Evolutionary conservation across 2,888 invertebrate genomes (phyloP).

Genomic region (Chromoteleia sp.): DNA sequence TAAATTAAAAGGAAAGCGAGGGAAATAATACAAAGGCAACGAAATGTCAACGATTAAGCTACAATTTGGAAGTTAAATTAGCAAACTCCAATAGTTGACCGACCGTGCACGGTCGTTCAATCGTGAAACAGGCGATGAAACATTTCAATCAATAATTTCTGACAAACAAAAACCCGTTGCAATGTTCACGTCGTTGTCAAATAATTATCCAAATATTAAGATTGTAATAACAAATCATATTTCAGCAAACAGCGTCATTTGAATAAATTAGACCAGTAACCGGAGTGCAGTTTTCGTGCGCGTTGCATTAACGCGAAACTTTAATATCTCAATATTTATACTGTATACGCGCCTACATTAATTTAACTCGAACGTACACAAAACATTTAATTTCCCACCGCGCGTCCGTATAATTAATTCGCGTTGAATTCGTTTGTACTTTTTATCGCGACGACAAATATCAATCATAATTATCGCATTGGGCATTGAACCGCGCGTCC

Average conservation of each 20-base stretch:
- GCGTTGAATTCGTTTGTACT: constrained; percentile 7
- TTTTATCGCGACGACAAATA: constrained; percentile 20
- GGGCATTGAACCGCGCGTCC: constrained; percentile 1
- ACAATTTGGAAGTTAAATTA: too few species aligned
- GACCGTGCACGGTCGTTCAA: too few species aligned
- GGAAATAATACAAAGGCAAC: too few species aligned
- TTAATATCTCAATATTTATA: constrained; percentile 35
- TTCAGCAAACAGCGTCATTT: constrained; percentile 9
- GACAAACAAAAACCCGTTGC: too few species aligned
- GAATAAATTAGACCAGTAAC: constrained; percentile 17
- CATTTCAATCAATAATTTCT: too few species aligned
- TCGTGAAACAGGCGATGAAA: too few species aligned
- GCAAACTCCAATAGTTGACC: too few species aligned
- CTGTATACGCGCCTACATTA: constrained; percentile 15
- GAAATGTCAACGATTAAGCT: not conserved
- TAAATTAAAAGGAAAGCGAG: too few species aligned
- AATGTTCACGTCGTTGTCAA: too few species aligned
- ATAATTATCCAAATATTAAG: too few species aligned
- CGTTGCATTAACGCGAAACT: constrained; percentile 28
- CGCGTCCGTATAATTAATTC: constrained; percentile 25
- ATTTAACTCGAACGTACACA: constrained; percentile 25
- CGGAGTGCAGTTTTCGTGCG: constrained; percentile 17
- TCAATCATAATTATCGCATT: constrained; percentile 16
- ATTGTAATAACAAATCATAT: constrained; percentile 7
- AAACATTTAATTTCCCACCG: constrained; percentile 42